These are phyloP conservation scores for Cyclopterus lumpus DNA, from an alignment of 2,797 vertebrate species.

Conservation along the genomic window DNA sequence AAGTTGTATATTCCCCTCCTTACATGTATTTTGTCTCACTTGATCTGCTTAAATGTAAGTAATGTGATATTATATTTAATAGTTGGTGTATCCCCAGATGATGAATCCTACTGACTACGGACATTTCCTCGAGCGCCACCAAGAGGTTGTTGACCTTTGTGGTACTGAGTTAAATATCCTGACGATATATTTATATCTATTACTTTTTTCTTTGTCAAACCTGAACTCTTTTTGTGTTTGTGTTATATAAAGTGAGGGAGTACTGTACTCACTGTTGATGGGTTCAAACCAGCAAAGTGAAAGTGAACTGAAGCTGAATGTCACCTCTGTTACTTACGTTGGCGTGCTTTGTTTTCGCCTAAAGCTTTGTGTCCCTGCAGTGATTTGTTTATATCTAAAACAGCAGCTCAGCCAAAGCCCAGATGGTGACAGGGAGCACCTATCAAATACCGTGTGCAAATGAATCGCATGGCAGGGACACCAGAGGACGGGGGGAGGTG, in stretches of 20 bases:
- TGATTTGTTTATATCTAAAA: conserved; percentile 55
- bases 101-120: background rate
- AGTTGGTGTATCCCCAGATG: background rate
- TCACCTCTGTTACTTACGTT: background rate
- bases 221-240: background rate
- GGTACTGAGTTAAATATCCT: background rate
- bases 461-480: conserved; percentile 28
- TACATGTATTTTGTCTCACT: background rate
- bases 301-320: background rate
- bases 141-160: background rate
- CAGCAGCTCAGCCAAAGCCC: conserved; percentile 48
- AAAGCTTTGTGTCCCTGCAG: conserved; percentile 19
- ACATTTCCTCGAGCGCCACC: background rate
- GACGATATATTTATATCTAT: background rate
- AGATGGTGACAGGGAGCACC: conserved; percentile 68
- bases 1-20: background rate
- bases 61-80: background rate
- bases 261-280: background rate
- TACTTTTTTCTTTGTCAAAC: background rate
- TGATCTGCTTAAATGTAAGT: background rate
- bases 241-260: background rate
- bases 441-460: conserved; percentile 57
- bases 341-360: conserved; percentile 12
- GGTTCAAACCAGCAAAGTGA: conserved; percentile 5
- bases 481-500: conserved; percentile 21